phyloP scores from a whole-genome alignment of 1,140 invertebrate genomes.

The Drosophila sucinea region DNA sequence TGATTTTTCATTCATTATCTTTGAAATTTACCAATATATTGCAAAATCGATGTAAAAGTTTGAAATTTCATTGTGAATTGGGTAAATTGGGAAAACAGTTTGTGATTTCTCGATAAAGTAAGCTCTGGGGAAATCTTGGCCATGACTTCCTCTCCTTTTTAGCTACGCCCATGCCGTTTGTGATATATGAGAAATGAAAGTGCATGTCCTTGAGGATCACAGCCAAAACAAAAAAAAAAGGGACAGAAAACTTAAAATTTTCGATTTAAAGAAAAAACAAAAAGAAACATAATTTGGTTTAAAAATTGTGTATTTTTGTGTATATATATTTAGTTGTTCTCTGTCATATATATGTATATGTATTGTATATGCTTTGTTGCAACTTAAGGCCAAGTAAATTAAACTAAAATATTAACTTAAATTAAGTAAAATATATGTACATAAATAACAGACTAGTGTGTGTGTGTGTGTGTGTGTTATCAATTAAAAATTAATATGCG shows the following conservation, averaged over 20 bases:
- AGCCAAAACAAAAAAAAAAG: background rate
- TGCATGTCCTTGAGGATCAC: constrained; percentile 48
- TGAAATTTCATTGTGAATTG: no score
- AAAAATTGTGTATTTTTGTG: constrained; percentile 26
- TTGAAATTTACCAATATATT: no score
- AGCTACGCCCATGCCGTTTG: background rate
- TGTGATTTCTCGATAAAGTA: no score
- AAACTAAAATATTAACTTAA: constrained; percentile 77
- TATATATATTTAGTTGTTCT: constrained; percentile 49
- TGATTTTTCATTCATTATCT: no score
- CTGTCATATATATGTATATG: constrained; percentile 6
- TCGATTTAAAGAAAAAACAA: constrained; percentile 4
- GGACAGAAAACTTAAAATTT: background rate
- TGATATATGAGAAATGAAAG: constrained; percentile 53
- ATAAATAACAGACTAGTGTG: constrained; percentile 81
- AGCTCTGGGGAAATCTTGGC: no score
- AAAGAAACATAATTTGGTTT: constrained; percentile 41
- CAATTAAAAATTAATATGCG: constrained; percentile 58
- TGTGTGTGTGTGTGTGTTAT: constrained; percentile 51
- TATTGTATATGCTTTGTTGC: constrained; percentile 64
- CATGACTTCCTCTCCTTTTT: background rate
- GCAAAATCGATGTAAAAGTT: no score
- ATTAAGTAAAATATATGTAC: constrained; percentile 72
- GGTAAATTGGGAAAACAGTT: no score
- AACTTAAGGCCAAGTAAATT: constrained; percentile 80